phyloP scores from a whole-genome alignment of 2,113 vertebrate genomes.

The Girardinichthys multiradiatus region DNA sequence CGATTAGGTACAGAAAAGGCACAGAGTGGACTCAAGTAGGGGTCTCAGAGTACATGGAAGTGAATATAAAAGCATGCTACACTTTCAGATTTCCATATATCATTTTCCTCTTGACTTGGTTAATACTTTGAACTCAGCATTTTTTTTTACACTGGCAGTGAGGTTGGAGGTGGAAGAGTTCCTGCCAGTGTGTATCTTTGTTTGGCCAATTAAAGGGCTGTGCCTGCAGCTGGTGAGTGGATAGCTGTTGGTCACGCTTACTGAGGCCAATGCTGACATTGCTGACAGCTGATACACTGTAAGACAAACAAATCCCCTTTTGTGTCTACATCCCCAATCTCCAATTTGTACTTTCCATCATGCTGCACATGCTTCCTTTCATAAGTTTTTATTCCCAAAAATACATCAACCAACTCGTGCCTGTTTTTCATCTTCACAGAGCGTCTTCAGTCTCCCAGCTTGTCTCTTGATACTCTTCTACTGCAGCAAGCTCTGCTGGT shows the following conservation, averaged over 20 bases:
- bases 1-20: background rate
- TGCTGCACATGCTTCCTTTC: constrained; percentile 7
- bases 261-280: constrained; percentile 10
- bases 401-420: background rate
- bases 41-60: too few species aligned
- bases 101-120: too few species aligned
- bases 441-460: constrained; percentile 22
- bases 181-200: constrained; percentile 15
- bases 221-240: constrained; percentile 42
- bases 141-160: constrained; percentile 2
- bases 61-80: too few species aligned
- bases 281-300: constrained; percentile 9
- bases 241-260: constrained; percentile 54
- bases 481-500: constrained; percentile 41
- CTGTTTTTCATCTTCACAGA: constrained; percentile 15
- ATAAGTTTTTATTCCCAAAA: constrained; percentile 16
- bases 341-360: constrained; percentile 13
- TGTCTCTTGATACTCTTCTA: constrained; percentile 23
- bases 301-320: constrained; percentile 20
- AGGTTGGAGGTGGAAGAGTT: constrained; percentile 22
- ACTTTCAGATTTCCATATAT: too few species aligned
- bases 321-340: background rate
- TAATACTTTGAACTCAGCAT: background rate
- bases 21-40: background rate
- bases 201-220: constrained; percentile 32